Conservation (phyloP, 2,797 vertebrate species). For the Pogoniulus pusillus region DNA sequence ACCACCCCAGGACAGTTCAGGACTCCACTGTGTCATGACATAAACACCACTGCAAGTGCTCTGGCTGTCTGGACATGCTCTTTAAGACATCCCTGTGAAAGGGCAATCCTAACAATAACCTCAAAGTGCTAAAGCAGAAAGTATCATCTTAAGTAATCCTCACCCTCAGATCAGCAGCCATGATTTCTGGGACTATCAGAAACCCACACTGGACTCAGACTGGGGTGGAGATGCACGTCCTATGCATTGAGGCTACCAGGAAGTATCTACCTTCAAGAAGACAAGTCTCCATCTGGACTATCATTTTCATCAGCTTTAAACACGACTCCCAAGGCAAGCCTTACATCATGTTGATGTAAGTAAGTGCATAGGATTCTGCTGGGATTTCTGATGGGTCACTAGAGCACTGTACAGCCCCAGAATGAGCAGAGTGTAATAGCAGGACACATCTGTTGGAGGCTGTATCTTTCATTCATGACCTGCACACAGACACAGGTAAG, state of each 20-base stretch:
- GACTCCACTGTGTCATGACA: background rate
- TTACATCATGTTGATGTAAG: background rate
- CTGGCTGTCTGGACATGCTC: background rate
- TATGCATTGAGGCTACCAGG: background rate
- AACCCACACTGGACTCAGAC: background rate
- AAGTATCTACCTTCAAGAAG: background rate
- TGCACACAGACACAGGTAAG: background rate
- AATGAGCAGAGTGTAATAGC: background rate
- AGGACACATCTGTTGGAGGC: background rate
- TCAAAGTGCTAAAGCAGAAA: background rate
- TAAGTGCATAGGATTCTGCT: background rate
- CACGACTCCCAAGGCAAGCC: background rate
- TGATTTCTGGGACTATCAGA: background rate
- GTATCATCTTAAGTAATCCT: background rate
- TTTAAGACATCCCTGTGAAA: background rate
- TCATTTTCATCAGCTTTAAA: background rate
- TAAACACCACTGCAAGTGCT: background rate
- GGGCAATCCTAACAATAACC: background rate
- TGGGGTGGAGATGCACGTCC: accelerated
- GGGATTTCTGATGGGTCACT: background rate
- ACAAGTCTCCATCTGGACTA: background rate
- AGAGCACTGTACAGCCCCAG: background rate
- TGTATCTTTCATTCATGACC: background rate
- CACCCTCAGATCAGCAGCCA: background rate
- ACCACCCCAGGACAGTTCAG: background rate